Base-by-base conservation (phyloP, 1,140 invertebrate genomes). In the Marisa cornuarietis region DNA sequence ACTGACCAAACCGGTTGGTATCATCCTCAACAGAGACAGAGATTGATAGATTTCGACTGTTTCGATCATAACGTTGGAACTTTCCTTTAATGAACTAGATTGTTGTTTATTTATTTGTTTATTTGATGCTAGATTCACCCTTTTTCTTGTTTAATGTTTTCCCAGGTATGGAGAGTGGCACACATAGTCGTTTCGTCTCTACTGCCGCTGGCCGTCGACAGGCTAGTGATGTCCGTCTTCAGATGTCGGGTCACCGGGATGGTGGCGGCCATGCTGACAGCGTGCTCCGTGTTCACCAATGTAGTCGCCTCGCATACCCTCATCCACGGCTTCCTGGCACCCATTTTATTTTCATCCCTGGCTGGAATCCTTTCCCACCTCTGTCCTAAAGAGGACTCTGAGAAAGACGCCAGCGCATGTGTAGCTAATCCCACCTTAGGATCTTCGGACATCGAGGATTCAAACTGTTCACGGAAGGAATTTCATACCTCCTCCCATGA, bases 221-320 rank as follows among this genome's bases (percentile, higher is more conserved):
- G 72, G 8, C 85, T 88, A 65, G 73, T 75, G 22, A 68, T 13
- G 24, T 62, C n/a, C n/a, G n/a, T 87, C 10, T 82, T 78, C 66
- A 18, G 61, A 14, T 85, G 76, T 52, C 81, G 66, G 65, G 87
- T 88, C 66, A 66, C 82, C 1, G 86, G 82, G 14, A 74, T 80
- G 4, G 20, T 89, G 51, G 71, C 87, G 0, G 82, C 87, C 61
- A 78, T 87, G 49, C 78, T 90, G n/a, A 72, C 75, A 24, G 81
- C 87, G 2, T 82, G 81, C 68, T 88, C 87, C 16, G 76, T 84
- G 14, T 86, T 84, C 71, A 80, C 90, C 6, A 83, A 80, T 2
- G 83, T 89, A 13, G 79, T 89, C 22, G 88, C 87, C 14, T 87
- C 88, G 11, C 88, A 89, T 69, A 85, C 88, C 5, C 79, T 90